Evolutionary conservation across 2,113 vertebrate species (phyloP).

Genomic region (Trachemys scripta): DNA sequence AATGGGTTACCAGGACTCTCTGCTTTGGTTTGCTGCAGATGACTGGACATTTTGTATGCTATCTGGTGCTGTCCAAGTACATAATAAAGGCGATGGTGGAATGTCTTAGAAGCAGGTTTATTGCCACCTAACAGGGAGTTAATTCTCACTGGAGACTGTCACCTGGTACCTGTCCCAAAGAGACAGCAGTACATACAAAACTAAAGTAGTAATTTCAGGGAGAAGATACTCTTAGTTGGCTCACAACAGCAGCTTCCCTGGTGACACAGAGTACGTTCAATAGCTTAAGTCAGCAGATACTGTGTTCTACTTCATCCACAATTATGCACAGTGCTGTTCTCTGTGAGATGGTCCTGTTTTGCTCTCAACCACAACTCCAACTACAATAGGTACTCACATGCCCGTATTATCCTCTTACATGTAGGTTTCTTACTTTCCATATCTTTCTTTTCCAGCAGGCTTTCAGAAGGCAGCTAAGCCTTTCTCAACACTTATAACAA

Average conservation of each 20-base stretch:
- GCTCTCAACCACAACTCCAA: background rate
- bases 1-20: background rate
- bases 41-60: background rate
- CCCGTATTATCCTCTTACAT: background rate
- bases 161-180: background rate
- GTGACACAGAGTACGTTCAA: background rate
- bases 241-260: fast-evolving
- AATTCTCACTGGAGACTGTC: background rate
- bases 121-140: background rate
- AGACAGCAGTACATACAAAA: background rate
- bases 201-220: background rate
- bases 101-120: background rate
- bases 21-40: background rate
- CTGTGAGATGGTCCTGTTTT: background rate
- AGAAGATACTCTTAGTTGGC: background rate
- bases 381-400: fast-evolving
- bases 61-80: too few relatives aligned
- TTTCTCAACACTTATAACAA: background rate
- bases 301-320: background rate
- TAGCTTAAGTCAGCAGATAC: background rate
- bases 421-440: background rate
- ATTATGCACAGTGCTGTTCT: background rate
- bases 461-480: background rate
- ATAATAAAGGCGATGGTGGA: background rate
- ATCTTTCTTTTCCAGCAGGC: background rate